Conservation (phyloP, 1,140 invertebrate genomes). For the Laupala kohalensis region DNA sequence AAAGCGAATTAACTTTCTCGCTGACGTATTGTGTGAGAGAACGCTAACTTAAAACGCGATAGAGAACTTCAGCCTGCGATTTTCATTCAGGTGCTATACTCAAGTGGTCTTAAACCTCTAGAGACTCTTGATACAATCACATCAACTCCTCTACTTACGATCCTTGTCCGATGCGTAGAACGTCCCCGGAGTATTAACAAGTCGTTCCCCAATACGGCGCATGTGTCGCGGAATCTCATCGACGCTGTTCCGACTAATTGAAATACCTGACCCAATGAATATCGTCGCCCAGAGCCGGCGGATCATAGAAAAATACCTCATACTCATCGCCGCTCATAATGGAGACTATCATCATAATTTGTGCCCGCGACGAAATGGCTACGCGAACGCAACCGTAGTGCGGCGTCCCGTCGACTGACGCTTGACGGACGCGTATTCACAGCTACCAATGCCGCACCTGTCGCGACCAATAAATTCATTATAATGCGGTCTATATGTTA, state of each 20-base stretch:
- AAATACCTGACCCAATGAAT: background rate
- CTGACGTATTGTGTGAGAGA: too few relatives aligned
- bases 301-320: background rate
- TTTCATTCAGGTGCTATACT: too few relatives aligned
- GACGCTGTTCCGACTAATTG: background rate
- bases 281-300: background rate
- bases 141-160: too few relatives aligned
- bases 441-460: background rate
- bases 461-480: background rate
- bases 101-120: too few relatives aligned
- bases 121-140: too few relatives aligned
- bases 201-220: background rate
- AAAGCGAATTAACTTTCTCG: too few relatives aligned
- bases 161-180: too few relatives aligned
- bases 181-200: background rate
- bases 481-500: background rate
- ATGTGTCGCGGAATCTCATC: background rate
- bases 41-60: too few relatives aligned
- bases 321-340: background rate
- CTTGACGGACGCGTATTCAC: background rate
- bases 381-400: background rate
- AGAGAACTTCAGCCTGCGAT: too few relatives aligned
- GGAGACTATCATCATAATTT: background rate
- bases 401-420: too few relatives aligned
- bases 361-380: background rate